These are phyloP conservation scores for Platypus cylindrus DNA, from an alignment of 2,888 invertebrate species.

Conservation along the genomic window DNA sequence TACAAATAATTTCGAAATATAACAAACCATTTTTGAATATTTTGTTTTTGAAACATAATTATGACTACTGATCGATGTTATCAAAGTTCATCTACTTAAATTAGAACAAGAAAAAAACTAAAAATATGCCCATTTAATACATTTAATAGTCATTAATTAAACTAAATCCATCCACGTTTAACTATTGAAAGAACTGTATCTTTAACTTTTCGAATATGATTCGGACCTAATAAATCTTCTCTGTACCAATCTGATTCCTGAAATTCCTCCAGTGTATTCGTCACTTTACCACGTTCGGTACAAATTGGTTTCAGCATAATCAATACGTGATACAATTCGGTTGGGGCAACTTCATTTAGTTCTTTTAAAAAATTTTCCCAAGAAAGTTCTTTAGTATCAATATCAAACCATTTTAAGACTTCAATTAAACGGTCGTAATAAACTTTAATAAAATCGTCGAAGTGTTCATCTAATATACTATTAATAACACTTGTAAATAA, in stretches of 20 bases:
- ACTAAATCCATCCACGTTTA: conserved; percentile 29
- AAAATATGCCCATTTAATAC: no score
- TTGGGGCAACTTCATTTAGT: conserved; percentile 32
- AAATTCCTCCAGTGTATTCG: conserved; percentile 34
- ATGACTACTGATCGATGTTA: no score
- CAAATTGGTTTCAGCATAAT: conserved; percentile 40
- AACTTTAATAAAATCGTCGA: conserved; percentile 38
- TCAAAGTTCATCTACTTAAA: no score
- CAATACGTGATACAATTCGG: conserved; percentile 37
- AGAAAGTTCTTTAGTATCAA: conserved; percentile 29
- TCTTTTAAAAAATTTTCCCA: conserved; percentile 36
- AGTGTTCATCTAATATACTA: conserved; percentile 34
- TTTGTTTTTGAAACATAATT: no score
- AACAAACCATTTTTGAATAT: no score
- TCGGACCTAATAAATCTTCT: conserved; percentile 29
- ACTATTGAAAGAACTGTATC: conserved; percentile 28
- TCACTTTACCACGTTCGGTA: conserved; percentile 36
- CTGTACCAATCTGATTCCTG: conserved; percentile 32
- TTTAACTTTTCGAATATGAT: conserved; percentile 29
- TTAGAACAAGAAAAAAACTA: no score
- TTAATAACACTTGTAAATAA: conserved; percentile 41
- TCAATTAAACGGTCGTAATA: conserved; percentile 41
- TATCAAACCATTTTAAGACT: conserved; percentile 31
- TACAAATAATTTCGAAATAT: no score
- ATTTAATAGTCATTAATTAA: no score